These are phyloP conservation scores for Drosophila arawakana DNA, from an alignment of 1,140 invertebrate genomes.

Conservation along the genomic window DNA sequence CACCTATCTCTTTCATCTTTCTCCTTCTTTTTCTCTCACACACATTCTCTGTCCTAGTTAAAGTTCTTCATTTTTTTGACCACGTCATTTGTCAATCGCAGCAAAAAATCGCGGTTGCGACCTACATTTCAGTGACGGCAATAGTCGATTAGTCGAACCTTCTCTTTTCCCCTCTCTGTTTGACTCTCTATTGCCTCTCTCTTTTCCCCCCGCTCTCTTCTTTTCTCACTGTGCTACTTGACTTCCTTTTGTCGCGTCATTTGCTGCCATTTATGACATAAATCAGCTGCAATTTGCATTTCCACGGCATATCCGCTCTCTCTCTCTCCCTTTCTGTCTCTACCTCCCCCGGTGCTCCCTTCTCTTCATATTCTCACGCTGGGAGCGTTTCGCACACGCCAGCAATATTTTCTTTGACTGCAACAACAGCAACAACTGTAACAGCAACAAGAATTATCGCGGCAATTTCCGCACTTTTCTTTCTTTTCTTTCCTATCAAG, in stretches of 20 bases:
- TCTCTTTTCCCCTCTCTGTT: neutral
- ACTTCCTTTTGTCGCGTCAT: conserved; percentile 33
- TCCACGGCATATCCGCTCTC: conserved; percentile 39
- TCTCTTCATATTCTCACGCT: neutral
- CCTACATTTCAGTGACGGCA: conserved; percentile 27
- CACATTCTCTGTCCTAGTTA: conserved; percentile 18
- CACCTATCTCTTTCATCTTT: neutral
- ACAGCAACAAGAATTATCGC: conserved; percentile 29
- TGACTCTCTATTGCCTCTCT: neutral
- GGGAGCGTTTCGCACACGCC: conserved; percentile 5
- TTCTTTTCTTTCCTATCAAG: neutral
- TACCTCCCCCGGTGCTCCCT: neutral
- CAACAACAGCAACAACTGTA: conserved; percentile 29
- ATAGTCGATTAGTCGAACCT: conserved; percentile 32
- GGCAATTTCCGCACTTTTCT: conserved; percentile 46
- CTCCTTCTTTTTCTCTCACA: neutral
- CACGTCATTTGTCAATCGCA: conserved; percentile 17
- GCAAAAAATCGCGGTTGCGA: neutral
- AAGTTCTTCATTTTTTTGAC: conserved; percentile 12
- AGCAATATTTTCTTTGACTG: conserved; percentile 21
- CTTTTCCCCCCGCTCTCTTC: neutral
- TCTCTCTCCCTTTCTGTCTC: neutral
- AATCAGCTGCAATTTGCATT: conserved; percentile 62
- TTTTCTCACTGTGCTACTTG: neutral
- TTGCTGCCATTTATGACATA: conserved; percentile 52